Conservation (phyloP, 1,140 invertebrate genomes). For the Rhopalosiphum padi region DNA sequence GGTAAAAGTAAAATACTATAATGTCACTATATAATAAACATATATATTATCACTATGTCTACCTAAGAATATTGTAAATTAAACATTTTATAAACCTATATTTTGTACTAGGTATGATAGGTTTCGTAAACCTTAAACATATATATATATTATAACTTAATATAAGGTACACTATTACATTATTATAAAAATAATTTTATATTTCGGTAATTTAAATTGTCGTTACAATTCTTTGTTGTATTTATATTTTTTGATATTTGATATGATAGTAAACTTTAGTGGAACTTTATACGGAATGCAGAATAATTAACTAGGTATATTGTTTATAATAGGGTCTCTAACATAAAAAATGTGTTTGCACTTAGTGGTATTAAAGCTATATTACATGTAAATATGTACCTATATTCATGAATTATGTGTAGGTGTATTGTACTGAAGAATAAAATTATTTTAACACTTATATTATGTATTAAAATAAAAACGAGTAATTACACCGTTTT, state of each 20-base stretch:
- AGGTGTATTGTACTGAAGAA: too few species aligned
- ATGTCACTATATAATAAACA: neutral
- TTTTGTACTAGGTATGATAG: neutral
- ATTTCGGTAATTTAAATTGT: neutral
- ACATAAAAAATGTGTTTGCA: neutral
- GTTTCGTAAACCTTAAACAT: neutral
- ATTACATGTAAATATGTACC: too few species aligned
- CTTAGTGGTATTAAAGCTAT: too few species aligned
- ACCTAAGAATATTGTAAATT: neutral
- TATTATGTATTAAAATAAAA: neutral
- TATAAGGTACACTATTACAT: too few species aligned
- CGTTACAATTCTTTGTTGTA: neutral
- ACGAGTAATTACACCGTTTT: neutral
- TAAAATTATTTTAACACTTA: too few species aligned
- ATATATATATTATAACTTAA: neutral
- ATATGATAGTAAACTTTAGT: neutral
- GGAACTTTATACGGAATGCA: neutral
- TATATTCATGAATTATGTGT: too few species aligned
- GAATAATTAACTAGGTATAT: neutral
- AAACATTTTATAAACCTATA: neutral
- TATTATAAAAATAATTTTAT: neutral
- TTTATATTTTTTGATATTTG: neutral
- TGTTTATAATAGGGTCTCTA: neutral
- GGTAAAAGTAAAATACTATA: constrained; percentile 1
- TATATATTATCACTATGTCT: neutral